Percentiles rank a stretch among this genome's conserved stretches.
phyloP scores from a whole-genome alignment of 2,797 vertebrate genomes.

The Onychomys leucogaster region DNA sequence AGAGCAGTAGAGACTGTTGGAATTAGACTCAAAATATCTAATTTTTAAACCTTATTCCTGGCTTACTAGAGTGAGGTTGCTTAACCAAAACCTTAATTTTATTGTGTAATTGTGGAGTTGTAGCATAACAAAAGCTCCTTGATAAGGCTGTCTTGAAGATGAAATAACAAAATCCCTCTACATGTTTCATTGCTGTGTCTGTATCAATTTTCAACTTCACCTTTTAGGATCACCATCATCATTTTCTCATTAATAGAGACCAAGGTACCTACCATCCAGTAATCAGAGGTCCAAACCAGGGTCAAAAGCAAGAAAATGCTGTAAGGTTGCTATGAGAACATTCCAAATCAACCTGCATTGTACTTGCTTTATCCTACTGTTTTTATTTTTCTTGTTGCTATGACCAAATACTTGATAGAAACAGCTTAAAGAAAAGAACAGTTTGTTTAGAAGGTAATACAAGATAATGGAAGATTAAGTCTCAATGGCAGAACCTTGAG shows the following conservation, averaged over 20 bases:
- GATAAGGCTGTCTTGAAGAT: background rate
- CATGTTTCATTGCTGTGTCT: background rate
- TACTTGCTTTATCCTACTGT: background rate
- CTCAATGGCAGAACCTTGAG: background rate
- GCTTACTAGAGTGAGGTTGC: background rate
- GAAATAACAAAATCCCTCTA: slow-evolving; percentile 41
- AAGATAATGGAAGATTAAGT: background rate
- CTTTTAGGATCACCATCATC: background rate
- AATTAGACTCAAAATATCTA: background rate
- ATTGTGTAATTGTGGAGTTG: background rate
- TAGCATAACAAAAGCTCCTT: background rate
- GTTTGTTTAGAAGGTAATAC: background rate
- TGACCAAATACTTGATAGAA: background rate
- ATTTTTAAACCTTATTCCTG: slow-evolving; percentile 33
- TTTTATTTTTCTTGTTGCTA: background rate
- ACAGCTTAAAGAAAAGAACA: background rate
- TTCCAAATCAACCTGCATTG: background rate
- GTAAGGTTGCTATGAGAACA: background rate
- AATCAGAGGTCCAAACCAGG: slow-evolving; percentile 17
- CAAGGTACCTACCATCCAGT: background rate
- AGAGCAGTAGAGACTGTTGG: background rate
- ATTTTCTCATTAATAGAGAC: slow-evolving; percentile 36
- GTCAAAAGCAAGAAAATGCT: background rate
- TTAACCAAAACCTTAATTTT: background rate
- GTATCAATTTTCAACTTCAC: slow-evolving; percentile 27